Base-by-base conservation (phyloP, 2,888 invertebrate genomes). In the Brachycybe producta region DNA sequence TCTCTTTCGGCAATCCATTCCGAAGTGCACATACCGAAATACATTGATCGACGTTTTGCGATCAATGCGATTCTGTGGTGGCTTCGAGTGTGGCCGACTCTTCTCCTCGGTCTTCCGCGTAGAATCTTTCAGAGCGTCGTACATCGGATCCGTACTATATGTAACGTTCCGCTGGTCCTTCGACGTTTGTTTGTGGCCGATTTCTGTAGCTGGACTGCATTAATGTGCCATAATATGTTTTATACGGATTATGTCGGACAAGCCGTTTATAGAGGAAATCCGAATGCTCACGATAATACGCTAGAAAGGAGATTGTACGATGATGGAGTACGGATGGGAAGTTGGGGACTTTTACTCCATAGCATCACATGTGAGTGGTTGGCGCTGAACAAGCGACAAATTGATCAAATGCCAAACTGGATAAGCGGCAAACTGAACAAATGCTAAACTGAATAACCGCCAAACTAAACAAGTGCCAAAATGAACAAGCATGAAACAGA, bases 201-300 rank as follows among this genome's bases (percentile, higher is more conserved):
- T 47, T 55, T 64, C 11, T 57, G 60, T 49, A 57, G 60, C 7
- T 63, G 63, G 63, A 60, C 61, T 50, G 61, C 59, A 8, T 52
- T 63, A 15, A 60, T 61, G 55, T 60, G 62, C 53, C 60, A 62
- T 52, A 55, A 58, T 43, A 59, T 63, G 57, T 63, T 62, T 52
- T 63, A 61, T 46, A 62, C 63, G 5, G 62, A 63, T 52, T 63
- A 59, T 55, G 60, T 64, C n/a, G 63, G 61, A 5, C 61, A 62
- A 51, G 60, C 59, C 13, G 58, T 63, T 24, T 64, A 60, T 51
- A 55, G 55, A 23, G 63, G 63, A 1, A 52, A 56, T 39, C 63
- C 63, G 0, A 57, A 58, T 49, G 61, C 59, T 26, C 45, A 39
- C 19, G 54, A 52, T 17, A 52, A 51, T 5, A 44, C 55, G 1